phyloP scores from a whole-genome alignment of 2,113 vertebrate genomes.

The Laticauda laticaudata region DNA sequence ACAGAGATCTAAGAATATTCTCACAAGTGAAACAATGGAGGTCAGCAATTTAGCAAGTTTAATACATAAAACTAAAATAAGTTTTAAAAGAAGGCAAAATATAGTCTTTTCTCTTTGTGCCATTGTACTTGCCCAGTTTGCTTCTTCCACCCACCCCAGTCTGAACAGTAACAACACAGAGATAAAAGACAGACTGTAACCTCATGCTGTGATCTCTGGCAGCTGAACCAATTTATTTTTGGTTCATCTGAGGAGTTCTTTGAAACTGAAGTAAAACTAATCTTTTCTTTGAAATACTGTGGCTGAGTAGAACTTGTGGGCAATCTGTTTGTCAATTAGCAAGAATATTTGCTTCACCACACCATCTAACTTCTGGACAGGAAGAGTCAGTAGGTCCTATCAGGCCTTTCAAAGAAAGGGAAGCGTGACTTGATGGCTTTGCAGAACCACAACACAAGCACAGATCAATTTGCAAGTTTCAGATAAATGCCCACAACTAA shows the following conservation, averaged over 20 bases:
- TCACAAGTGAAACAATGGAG: not conserved
- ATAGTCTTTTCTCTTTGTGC: not conserved
- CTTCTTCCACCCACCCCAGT: not conserved
- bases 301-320: not conserved
- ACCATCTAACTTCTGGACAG: not conserved
- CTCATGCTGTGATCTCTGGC: not conserved
- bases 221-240: not conserved
- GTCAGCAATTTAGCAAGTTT: not conserved
- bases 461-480: not conserved
- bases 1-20: not conserved
- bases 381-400: not conserved
- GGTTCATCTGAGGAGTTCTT: not conserved
- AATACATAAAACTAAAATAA: not conserved
- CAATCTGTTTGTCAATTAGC: not conserved
- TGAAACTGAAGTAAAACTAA: not conserved
- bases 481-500: not conserved
- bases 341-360: not conserved
- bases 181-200: not conserved
- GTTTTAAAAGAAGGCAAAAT: not conserved
- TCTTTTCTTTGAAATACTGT: not conserved
- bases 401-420: not conserved
- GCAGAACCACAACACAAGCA: not conserved
- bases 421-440: not conserved
- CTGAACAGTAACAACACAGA: not conserved
- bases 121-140: not conserved